Percentiles rank a stretch among this genome's conserved stretches.
phyloP scores from a whole-genome alignment of 2,888 invertebrate species.

The Diarsia dahlii region DNA sequence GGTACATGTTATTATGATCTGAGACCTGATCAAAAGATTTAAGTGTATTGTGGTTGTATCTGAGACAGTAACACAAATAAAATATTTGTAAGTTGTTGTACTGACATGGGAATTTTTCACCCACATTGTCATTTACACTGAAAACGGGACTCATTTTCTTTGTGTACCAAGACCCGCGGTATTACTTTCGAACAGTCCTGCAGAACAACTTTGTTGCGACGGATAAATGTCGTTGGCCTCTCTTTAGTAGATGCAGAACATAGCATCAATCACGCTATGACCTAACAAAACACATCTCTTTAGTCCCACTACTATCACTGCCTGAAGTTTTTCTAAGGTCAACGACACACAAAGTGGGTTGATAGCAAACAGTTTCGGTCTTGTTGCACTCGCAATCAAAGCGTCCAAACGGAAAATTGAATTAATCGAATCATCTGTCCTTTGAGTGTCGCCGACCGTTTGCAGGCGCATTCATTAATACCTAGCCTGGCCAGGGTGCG shows the following conservation, averaged over 20 bases:
- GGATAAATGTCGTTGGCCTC: too few relatives aligned
- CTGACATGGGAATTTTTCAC: too few relatives aligned
- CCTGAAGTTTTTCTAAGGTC: constrained; percentile 8
- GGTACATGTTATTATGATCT: constrained; percentile 20
- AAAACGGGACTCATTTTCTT: too few relatives aligned
- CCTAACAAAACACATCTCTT: background rate
- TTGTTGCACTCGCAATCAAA: constrained; percentile 83
- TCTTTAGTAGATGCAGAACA: background rate
- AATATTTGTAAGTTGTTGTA: too few relatives aligned
- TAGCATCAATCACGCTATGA: background rate
- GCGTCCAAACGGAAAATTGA: constrained; percentile 83
- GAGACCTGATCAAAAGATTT: too few relatives aligned
- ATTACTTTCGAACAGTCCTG: too few relatives aligned
- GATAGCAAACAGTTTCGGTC: constrained; percentile 77
- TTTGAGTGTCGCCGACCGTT: constrained; percentile 82
- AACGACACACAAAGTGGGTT: constrained; percentile 57
- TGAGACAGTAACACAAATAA: background rate
- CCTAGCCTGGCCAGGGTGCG: constrained; percentile 53
- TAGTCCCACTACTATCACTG: background rate
- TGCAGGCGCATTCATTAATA: constrained; percentile 80
- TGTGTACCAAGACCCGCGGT: too few relatives aligned
- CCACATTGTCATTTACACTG: too few relatives aligned
- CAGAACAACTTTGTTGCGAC: too few relatives aligned
- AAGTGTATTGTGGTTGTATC: background rate
- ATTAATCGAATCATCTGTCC: constrained; percentile 84